These are phyloP conservation scores for Apodemus speciosus DNA, from an alignment of 2,113 vertebrate genomes.

Conservation along the genomic window DNA sequence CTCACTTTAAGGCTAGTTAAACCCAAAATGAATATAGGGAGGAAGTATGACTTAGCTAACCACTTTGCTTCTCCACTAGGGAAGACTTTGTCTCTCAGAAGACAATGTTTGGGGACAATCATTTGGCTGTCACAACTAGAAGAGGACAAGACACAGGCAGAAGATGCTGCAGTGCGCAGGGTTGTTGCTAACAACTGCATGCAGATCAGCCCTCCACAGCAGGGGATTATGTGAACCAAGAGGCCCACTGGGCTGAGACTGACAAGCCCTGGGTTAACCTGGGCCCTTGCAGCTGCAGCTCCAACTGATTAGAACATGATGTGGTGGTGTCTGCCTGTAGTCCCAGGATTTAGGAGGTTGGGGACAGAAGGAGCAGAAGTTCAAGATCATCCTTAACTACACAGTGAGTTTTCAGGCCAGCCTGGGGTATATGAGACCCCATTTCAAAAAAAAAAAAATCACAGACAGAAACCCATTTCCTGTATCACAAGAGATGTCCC, in stretches of 20 bases:
- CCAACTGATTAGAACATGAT: background rate
- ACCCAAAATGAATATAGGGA: background rate
- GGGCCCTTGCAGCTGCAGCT: background rate
- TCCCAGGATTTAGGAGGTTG: background rate
- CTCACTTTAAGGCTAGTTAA: constrained; percentile 18
- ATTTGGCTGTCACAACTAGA: constrained; percentile 9
- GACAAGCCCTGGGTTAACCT: constrained; percentile 37
- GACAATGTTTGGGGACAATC: constrained; percentile 9
- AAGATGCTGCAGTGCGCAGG: background rate
- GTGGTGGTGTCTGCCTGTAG: background rate
- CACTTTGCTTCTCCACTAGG: constrained; percentile 4
- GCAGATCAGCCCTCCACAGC: background rate
- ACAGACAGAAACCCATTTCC: background rate
- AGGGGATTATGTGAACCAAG: constrained; percentile 8
- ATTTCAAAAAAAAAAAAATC: background rate
- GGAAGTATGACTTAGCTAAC: constrained; percentile 6
- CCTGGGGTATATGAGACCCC: background rate
- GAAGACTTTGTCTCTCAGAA: background rate
- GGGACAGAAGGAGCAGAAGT: background rate
- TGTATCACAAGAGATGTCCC: background rate
- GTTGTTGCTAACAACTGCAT: constrained; percentile 1
- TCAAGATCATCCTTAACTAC: background rate
- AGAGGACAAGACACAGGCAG: background rate
- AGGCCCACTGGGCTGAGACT: background rate
- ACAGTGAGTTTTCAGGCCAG: background rate